These are phyloP conservation scores for Drymodes brunneopygia DNA, from an alignment of 2,113 vertebrate species.

Conservation along the genomic window DNA sequence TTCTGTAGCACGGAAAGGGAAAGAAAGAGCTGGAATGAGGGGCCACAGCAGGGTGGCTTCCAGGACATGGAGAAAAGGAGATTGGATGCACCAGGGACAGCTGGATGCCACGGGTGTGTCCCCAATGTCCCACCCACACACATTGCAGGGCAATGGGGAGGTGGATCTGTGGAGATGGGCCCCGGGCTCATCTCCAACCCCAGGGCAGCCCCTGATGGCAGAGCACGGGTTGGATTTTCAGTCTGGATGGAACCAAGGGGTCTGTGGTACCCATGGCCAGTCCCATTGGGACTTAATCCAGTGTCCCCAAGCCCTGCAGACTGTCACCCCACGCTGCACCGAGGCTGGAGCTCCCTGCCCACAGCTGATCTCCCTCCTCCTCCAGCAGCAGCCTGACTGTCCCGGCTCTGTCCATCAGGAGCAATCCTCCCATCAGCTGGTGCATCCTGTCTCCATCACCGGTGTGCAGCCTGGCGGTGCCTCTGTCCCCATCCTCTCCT, in stretches of 20 bases:
- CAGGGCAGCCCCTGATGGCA: not conserved
- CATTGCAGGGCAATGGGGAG: not conserved
- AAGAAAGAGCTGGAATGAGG: not conserved
- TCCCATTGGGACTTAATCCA: not conserved
- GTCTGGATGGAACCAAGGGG: not conserved
- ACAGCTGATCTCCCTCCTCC: not conserved
- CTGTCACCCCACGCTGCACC: accelerated
- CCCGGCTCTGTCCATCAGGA: not conserved
- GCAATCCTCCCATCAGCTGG: not conserved
- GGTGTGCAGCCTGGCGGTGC: not conserved
- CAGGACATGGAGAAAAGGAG: not conserved
- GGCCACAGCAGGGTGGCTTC: not conserved
- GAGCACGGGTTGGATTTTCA: accelerated
- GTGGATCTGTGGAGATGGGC: accelerated
- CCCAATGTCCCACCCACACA: not conserved
- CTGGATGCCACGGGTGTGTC: not conserved
- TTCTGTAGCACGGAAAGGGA: not conserved
- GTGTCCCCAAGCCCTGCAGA: not conserved
- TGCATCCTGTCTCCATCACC: accelerated
- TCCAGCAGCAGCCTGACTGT: not conserved
- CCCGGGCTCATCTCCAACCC: not conserved
- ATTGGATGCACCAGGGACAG: not conserved
- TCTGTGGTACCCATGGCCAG: not conserved
- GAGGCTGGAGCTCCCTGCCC: not conserved
- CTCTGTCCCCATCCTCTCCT: not conserved